Percentiles rank a stretch among this genome's conserved stretches.
phyloP scores from a whole-genome alignment of 2,888 invertebrate genomes.

The Dichetophora obliterata region DNA sequence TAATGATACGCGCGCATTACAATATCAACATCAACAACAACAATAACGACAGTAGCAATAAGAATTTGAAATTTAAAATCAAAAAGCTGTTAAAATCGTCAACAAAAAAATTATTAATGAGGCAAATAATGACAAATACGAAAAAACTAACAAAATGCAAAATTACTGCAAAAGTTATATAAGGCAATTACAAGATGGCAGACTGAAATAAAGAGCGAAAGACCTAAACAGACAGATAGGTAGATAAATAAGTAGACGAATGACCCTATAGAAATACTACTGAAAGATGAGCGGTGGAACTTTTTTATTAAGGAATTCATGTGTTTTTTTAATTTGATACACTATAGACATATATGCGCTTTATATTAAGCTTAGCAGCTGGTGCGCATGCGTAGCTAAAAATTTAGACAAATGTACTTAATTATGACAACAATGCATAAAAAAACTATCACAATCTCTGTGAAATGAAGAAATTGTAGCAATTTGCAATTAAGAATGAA shows the following conservation, averaged over 20 bases:
- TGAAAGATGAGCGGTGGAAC: not conserved
- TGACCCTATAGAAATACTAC: not conserved
- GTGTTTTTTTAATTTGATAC: too few species aligned
- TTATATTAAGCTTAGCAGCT: too few species aligned
- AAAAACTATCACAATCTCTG: not conserved
- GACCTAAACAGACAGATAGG: not conserved
- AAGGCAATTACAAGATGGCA: not conserved
- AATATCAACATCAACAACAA: not conserved
- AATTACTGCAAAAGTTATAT: not conserved
- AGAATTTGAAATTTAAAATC: constrained; percentile 12
- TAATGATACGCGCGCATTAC: constrained; percentile 51
- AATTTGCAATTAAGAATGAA: not conserved
- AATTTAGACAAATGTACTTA: not conserved
- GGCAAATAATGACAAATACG: constrained; percentile 46
- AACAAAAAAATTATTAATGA: constrained; percentile 38
- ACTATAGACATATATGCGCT: too few species aligned
- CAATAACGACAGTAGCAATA: not conserved
- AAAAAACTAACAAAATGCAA: constrained; percentile 53
- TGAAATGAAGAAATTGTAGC: not conserved
- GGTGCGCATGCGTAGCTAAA: not conserved
- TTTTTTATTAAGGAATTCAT: too few species aligned
- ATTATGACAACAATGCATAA: constrained; percentile 2
- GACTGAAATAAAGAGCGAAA: not conserved
- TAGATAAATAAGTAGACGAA: not conserved
- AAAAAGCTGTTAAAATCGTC: not conserved